Percentiles rank a stretch among this genome's conserved stretches.
phyloP scores from a whole-genome alignment of 2,888 invertebrate species.

The Leptarthrus brevirostris region DNA sequence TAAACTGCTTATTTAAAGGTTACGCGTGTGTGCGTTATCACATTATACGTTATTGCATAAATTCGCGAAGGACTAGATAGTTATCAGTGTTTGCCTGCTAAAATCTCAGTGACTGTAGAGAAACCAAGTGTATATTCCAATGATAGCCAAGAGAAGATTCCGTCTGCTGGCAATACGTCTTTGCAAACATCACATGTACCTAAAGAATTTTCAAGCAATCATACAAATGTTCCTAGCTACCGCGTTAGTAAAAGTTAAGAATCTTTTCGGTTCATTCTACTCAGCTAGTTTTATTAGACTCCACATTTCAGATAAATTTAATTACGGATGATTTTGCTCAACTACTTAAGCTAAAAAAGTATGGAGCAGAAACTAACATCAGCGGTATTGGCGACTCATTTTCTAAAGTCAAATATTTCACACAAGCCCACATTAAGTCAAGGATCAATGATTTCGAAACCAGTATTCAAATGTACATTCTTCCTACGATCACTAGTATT shows the following conservation, averaged over 20 bases:
- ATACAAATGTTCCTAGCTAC: slow-evolving; percentile 6
- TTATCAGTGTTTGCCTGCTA: background rate
- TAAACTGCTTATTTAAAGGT: background rate
- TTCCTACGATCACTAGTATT: background rate
- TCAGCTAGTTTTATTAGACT: background rate
- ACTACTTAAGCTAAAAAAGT: too few relatives aligned
- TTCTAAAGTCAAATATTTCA: background rate
- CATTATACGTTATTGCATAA: background rate
- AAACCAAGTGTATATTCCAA: background rate
- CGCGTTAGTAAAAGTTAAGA: background rate
- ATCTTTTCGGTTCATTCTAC: background rate
- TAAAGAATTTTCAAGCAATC: background rate
- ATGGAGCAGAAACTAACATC: too few relatives aligned
- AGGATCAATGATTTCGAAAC: background rate
- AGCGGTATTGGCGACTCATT: too few relatives aligned
- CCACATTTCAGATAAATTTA: too few relatives aligned
- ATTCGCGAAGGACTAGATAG: background rate
- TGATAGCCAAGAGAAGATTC: background rate
- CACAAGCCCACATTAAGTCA: background rate
- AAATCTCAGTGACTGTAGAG: background rate
- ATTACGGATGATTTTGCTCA: too few relatives aligned
- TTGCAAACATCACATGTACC: background rate
- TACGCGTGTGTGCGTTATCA: background rate
- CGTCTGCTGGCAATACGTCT: background rate
- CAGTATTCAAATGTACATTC: background rate